These are phyloP conservation scores for Choristoneura rosaceana DNA, from an alignment of 2,888 invertebrate genomes.

Conservation along the genomic window DNA sequence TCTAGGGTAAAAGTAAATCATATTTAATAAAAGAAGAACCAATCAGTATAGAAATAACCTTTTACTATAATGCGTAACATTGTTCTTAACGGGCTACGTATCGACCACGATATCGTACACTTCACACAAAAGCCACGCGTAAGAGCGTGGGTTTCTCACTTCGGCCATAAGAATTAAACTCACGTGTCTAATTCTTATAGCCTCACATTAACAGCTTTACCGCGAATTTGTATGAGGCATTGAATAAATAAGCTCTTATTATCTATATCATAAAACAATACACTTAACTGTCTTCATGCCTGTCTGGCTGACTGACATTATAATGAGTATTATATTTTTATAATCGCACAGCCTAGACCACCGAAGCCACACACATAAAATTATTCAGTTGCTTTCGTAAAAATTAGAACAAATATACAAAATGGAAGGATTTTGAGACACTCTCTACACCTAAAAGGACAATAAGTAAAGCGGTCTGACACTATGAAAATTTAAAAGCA, in stretches of 20 bases:
- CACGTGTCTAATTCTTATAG: background rate
- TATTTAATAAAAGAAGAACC: constrained; percentile 7
- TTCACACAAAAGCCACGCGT: constrained; percentile 7
- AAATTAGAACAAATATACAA: background rate
- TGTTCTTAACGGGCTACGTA: constrained; percentile 18
- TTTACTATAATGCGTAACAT: constrained; percentile 40
- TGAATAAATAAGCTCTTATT: constrained; percentile 4
- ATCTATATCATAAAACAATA: constrained; percentile 1
- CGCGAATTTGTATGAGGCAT: background rate
- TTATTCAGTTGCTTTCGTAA: background rate
- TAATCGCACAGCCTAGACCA: background rate
- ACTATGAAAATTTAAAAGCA: background rate
- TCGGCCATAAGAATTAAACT: background rate
- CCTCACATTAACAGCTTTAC: background rate
- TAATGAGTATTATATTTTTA: background rate
- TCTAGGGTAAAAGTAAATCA: background rate
- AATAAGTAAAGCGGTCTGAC: background rate
- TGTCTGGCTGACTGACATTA: background rate
- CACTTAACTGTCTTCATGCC: background rate
- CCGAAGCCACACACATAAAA: background rate
- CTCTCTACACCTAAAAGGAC: background rate
- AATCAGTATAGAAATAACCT: constrained; percentile 37
- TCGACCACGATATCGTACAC: constrained; percentile 11
- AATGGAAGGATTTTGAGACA: background rate
- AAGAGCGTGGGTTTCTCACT: background rate